A percentile compares a stretch with the other conserved stretches of the same genome.
Evolutionary conservation across 2,113 vertebrate species (phyloP).

Genomic region (Tauraco erythrolophus): DNA sequence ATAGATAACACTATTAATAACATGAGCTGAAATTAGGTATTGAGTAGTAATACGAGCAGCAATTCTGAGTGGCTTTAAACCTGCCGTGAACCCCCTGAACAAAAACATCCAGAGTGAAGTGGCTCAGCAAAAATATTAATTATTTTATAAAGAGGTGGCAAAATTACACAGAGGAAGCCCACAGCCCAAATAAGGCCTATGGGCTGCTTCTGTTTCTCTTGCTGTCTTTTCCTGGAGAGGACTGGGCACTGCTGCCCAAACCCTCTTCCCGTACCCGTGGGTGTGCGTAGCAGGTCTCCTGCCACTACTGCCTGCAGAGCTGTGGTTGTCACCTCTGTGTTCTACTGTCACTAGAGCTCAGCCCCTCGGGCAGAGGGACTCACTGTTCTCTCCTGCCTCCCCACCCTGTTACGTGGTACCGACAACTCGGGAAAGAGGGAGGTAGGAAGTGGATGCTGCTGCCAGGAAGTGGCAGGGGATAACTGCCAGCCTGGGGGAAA

Average conservation of each 20-base stretch:
- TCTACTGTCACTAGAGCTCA: not conserved
- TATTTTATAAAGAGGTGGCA: not conserved
- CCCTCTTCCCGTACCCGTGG: fast-evolving
- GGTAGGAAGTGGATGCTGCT: not conserved
- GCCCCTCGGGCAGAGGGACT: not conserved
- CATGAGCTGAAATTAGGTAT: not conserved
- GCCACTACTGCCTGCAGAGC: not conserved
- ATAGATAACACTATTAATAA: constrained; percentile 1
- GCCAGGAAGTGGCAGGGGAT: not conserved
- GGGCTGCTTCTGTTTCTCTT: not conserved
- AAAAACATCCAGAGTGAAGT: not conserved
- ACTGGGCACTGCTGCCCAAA: not conserved
- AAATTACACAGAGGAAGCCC: not conserved
- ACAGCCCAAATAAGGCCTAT: not conserved
- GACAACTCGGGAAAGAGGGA: not conserved
- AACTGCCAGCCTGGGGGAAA: not conserved
- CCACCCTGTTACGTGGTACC: not conserved
- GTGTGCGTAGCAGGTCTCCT: not conserved
- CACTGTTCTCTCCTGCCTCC: not conserved
- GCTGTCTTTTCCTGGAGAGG: not conserved
- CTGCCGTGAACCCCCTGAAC: not conserved
- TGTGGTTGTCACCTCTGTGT: not conserved
- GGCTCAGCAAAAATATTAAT: not conserved
- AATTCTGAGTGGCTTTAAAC: not conserved
- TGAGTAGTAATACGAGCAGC: not conserved